Percentiles rank a stretch among this genome's conserved stretches.
phyloP scores from a whole-genome alignment of 2,888 invertebrate genomes.

The Odontomyia ornata region DNA sequence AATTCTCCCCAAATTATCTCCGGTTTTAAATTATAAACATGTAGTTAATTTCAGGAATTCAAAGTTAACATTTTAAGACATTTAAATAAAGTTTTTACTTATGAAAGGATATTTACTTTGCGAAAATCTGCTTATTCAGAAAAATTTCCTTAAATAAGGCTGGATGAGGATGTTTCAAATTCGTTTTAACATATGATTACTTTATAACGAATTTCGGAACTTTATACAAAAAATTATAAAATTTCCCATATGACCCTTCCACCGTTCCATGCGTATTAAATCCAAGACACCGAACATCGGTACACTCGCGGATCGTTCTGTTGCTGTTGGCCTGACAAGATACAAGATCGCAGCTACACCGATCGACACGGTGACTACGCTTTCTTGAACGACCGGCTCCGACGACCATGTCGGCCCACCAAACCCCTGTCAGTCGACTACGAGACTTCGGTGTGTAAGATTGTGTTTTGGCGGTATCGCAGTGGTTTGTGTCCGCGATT shows the following conservation, averaged over 20 bases:
- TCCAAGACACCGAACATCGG: neutral
- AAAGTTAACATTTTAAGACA: too few relatives aligned
- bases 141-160: too few relatives aligned
- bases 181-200: too few relatives aligned
- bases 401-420: neutral
- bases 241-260: neutral
- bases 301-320: neutral
- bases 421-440: conserved; percentile 19
- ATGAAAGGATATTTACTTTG: too few relatives aligned
- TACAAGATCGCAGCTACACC: conserved; percentile 1
- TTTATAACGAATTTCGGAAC: too few relatives aligned
- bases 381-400: neutral
- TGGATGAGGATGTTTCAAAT: too few relatives aligned
- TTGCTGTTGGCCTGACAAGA: conserved; percentile 22
- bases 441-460: conserved; percentile 29
- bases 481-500: conserved; percentile 7
- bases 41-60: too few relatives aligned
- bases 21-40: too few relatives aligned
- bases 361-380: neutral
- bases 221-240: too few relatives aligned
- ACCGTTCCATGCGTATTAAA: neutral
- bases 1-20: too few relatives aligned
- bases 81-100: too few relatives aligned
- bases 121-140: too few relatives aligned
- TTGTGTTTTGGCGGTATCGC: conserved; percentile 3